Base-by-base conservation (phyloP, 2,888 invertebrate species). In the Parnassius mnemosyne region DNA sequence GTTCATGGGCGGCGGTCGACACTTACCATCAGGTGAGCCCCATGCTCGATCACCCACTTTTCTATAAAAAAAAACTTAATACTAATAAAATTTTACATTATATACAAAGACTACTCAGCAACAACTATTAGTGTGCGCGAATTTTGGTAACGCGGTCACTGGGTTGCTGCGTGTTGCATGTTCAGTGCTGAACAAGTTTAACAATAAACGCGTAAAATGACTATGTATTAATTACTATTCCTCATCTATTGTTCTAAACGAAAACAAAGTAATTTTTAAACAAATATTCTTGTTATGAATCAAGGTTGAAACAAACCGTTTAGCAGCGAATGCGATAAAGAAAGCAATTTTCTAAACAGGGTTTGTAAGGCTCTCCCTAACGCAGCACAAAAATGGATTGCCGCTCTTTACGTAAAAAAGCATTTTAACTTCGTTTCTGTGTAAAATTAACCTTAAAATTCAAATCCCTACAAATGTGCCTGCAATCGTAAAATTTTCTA, bases 321-420 rank as follows among this genome's bases (percentile, higher is more conserved):
- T 63, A 63, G 58, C 62, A 57, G 49, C 43, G 53, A 53, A 57
- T 61, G 60, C 63, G 66, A 69, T 67, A 68, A 57, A 69, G 67
- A 66, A 68, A 66, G 69, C 66, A 67, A 69, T 69, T 68, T 69
- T 63, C 68, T 68, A 69, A 68, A 67, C 66, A 69, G 63, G 65
- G 54, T 61, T 68, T 64, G 62, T 59, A 63, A 63, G 67, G 65
- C 65, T 67, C 65, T 67, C 58, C 61, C 64, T 64, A 66, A 67
- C 62, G 68, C 67, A 64, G 57, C 58, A 66, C 66, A 64, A 61
- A 63, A 67, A 68, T 68, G 65, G 64, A 69, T 65, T 60, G 59
- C 65, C 63, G 52, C 61, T 65, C 57, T 65, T 57, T 62, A 57
- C 61, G 61, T 49, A 61, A 61, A 53, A 52, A 57, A 53, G 53